Conservation (phyloP, 2,888 invertebrate species). For the Oxystoma pomonae region DNA sequence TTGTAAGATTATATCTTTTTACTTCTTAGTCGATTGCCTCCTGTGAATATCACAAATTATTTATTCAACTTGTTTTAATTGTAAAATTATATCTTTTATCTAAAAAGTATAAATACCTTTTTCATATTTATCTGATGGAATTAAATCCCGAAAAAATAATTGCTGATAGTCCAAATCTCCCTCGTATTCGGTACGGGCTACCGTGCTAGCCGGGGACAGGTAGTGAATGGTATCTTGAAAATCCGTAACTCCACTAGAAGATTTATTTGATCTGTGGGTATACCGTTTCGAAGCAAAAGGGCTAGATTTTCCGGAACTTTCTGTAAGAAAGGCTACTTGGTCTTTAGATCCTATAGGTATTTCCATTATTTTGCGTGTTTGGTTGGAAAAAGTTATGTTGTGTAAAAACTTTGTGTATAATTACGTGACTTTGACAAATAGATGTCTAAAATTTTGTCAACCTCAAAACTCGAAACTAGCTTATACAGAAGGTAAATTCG, state of each 20-base stretch:
- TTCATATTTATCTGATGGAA: slow-evolving; percentile 2
- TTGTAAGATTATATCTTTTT: no score
- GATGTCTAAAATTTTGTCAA: neutral
- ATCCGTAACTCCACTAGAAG: slow-evolving; percentile 8
- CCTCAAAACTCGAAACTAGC: neutral
- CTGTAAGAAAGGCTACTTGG: slow-evolving; percentile 20
- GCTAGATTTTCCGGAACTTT: slow-evolving; percentile 20
- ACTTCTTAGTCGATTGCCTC: no score
- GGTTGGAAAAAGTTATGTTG: neutral
- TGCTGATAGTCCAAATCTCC: slow-evolving; percentile 36
- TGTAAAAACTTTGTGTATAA: no score
- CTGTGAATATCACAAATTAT: neutral
- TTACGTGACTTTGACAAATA: neutral
- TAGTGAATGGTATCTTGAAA: slow-evolving; percentile 36
- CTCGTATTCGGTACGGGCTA: slow-evolving; percentile 35
- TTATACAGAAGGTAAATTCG: neutral
- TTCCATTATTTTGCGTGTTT: slow-evolving; percentile 11
- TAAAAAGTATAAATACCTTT: slow-evolving; percentile 5
- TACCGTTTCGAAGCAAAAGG: slow-evolving; percentile 16
- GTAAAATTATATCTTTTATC: no score
- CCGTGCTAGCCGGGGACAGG: slow-evolving; percentile 40
- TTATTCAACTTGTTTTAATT: neutral
- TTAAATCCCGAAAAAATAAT: slow-evolving; percentile 21
- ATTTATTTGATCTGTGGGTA: slow-evolving; percentile 17
- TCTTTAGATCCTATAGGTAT: slow-evolving; percentile 21